Evolutionary conservation across 2,888 invertebrate genomes (phyloP).

Genomic region (Eupithecia centaureata): DNA sequence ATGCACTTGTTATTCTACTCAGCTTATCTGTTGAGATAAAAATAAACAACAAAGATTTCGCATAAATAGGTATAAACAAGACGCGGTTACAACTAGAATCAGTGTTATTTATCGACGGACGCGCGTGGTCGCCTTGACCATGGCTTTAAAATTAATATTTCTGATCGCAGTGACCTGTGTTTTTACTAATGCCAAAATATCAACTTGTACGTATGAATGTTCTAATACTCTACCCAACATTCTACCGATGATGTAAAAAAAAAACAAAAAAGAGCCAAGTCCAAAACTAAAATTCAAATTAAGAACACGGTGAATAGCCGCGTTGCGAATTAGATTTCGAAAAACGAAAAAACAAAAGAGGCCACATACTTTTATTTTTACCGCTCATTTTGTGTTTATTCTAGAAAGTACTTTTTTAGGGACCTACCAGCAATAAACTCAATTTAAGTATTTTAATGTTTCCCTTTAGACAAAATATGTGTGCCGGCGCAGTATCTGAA

Average conservation of each 20-base stretch:
- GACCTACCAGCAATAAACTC: background rate
- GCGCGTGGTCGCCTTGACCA: constrained; percentile 70
- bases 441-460: constrained; percentile 4
- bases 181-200: constrained; percentile 64
- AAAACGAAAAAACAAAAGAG: constrained; percentile 4
- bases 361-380: background rate
- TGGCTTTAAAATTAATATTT: constrained; percentile 71
- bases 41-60: background rate
- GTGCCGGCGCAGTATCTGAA: constrained; percentile 86
- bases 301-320: background rate
- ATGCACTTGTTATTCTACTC: background rate
- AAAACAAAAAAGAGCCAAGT: background rate
- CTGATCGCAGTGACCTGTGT: constrained; percentile 63
- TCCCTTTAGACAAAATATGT: constrained; percentile 87
- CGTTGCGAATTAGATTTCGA: background rate
- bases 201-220: constrained; percentile 69
- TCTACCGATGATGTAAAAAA: background rate
- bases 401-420: background rate
- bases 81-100: constrained; percentile 49
- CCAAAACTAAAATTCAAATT: constrained; percentile 13
- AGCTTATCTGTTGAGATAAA: constrained; percentile 15
- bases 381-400: background rate
- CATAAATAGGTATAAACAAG: constrained; percentile 66
- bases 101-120: constrained; percentile 63
- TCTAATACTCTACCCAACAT: background rate